Evolutionary conservation across 2,888 invertebrate genomes (phyloP).

Genomic region (Cacoxenus indagator): DNA sequence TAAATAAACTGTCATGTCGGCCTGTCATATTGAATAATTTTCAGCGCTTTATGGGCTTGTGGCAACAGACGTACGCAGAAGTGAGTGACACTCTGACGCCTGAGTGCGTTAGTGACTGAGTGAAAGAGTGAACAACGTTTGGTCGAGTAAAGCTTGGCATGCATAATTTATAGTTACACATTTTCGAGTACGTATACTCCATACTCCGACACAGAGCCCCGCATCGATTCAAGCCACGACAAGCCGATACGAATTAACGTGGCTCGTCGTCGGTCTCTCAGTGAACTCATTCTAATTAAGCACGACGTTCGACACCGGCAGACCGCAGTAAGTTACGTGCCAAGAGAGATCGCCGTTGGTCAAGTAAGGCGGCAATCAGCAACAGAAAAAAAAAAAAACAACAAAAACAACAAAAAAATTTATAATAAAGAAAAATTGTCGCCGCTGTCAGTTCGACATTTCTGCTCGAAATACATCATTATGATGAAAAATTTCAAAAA

Average conservation of each 20-base stretch:
- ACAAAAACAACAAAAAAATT: slow-evolving; percentile 6
- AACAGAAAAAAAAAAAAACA: slow-evolving; percentile 10
- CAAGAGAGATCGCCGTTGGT: slow-evolving; percentile 5
- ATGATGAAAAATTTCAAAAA: slow-evolving; percentile 41
- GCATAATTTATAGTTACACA: slow-evolving; percentile 55
- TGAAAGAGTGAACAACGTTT: slow-evolving; percentile 30
- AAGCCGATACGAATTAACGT: not conserved
- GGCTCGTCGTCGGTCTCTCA: slow-evolving; percentile 8
- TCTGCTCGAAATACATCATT: no score
- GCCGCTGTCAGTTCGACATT: no score
- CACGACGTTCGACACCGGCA: slow-evolving; percentile 11
- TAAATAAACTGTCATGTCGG: slow-evolving; percentile 60
- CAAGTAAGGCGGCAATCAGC: not conserved
- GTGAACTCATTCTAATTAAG: slow-evolving; percentile 63
- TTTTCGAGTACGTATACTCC: slow-evolving; percentile 30
- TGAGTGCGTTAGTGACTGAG: slow-evolving; percentile 21
- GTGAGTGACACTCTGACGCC: slow-evolving; percentile 1
- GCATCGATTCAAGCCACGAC: not conserved
- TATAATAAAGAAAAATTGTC: no score
- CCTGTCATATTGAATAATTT: slow-evolving; percentile 59
- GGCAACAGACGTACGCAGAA: slow-evolving; percentile 1
- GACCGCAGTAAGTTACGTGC: slow-evolving; percentile 14
- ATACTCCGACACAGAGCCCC: slow-evolving; percentile 27
- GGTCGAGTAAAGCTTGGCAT: slow-evolving; percentile 39
- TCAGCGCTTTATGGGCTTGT: slow-evolving; percentile 41